phyloP scores from a whole-genome alignment of 2,113 vertebrate genomes.

The Gobius niger region DNA sequence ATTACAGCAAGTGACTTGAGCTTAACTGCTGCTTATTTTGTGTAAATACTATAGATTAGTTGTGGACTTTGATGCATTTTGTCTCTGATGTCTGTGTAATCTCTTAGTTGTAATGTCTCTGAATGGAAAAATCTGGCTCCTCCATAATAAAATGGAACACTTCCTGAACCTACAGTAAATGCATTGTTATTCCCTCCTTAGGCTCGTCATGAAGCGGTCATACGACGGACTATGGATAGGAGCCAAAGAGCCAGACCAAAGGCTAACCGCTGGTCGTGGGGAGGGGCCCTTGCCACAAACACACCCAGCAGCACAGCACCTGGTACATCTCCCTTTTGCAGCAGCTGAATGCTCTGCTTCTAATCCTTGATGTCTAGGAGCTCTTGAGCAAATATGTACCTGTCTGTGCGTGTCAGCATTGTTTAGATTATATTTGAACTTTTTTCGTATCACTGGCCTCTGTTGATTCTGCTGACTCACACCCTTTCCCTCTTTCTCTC shows the following conservation, averaged over 20 bases:
- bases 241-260: conserved; percentile 85
- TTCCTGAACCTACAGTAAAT: background rate
- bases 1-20: background rate
- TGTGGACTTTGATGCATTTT: no score
- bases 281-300: conserved; percentile 79
- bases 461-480: conserved; percentile 71
- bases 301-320: conserved; percentile 63
- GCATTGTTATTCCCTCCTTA: conserved; percentile 44
- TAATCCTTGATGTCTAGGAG: conserved; percentile 9
- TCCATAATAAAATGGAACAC: no score
- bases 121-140: no score
- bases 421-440: conserved; percentile 57
- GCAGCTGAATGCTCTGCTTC: background rate
- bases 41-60: no score
- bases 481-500: conserved; percentile 13
- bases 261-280: conserved; percentile 91
- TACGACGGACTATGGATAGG: conserved; percentile 86
- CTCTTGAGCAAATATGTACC: conserved; percentile 49
- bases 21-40: background rate
- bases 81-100: no score
- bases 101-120: no score
- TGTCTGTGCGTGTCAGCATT: conserved; percentile 63
- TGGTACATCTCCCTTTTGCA: conserved; percentile 71
- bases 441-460: conserved; percentile 57
- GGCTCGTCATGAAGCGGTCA: conserved; percentile 91